Evolutionary conservation across 1,140 invertebrate genomes (phyloP).

Genomic region (Pseudomyrmex gracilis): DNA sequence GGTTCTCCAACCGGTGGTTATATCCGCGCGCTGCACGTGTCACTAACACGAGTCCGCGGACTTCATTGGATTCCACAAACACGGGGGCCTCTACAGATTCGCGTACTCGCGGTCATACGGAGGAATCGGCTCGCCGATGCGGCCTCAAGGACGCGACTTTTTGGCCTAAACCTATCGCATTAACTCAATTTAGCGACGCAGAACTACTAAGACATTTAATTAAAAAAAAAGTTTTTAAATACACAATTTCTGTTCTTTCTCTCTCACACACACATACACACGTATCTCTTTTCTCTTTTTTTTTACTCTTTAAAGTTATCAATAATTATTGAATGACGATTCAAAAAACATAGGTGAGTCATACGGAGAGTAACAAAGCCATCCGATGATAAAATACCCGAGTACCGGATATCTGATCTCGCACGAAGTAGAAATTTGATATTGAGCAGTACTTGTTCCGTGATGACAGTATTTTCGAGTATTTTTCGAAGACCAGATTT

Average conservation of each 20-base stretch:
- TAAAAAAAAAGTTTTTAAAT: not conserved
- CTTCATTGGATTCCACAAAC: not conserved
- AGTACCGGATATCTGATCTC: no score
- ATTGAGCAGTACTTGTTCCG: no score
- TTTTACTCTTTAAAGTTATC: no score
- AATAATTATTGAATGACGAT: no score
- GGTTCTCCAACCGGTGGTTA: slow-evolving; percentile 53
- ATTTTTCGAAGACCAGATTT: no score
- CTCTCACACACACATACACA: no score
- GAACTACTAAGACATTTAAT: slow-evolving; percentile 43
- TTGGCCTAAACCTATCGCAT: slow-evolving; percentile 45
- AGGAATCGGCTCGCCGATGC: slow-evolving; percentile 30
- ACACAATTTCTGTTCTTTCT: not conserved
- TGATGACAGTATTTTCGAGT: no score
- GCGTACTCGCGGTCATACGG: slow-evolving; percentile 9
- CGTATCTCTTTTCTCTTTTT: no score
- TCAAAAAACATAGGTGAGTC: no score
- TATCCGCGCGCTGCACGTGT: slow-evolving; percentile 42
- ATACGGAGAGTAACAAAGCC: no score
- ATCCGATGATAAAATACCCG: no score
- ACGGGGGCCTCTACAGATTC: not conserved
- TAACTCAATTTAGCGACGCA: slow-evolving; percentile 20
- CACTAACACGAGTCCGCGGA: slow-evolving; percentile 34
- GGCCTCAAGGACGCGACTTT: slow-evolving; percentile 54
- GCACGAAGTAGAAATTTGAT: no score